Evolutionary conservation across 2,888 invertebrate species (phyloP).

Genomic region (Stenurella melanura): DNA sequence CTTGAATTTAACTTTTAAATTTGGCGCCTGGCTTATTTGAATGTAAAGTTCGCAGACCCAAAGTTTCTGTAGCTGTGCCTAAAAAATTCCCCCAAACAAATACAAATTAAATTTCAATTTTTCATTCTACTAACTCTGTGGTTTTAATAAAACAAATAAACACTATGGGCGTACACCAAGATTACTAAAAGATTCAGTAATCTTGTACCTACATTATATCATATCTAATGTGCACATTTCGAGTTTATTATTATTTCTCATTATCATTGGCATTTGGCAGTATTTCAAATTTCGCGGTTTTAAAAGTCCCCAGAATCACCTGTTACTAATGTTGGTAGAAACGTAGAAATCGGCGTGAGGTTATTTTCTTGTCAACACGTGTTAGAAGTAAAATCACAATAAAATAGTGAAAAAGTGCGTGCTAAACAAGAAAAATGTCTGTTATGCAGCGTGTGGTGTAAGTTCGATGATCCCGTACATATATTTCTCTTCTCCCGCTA

Average conservation of each 20-base stretch:
- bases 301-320: conserved; percentile 36
- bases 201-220: too few species aligned
- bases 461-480: conserved; percentile 56
- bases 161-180: too few species aligned
- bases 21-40: too few species aligned
- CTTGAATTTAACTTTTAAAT: too few species aligned
- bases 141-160: too few species aligned
- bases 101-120: too few species aligned
- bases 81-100: too few species aligned
- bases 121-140: too few species aligned
- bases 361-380: conserved; percentile 66
- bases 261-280: not conserved
- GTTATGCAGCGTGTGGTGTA: conserved; percentile 73
- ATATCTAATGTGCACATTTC: too few species aligned
- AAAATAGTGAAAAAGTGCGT: conserved; percentile 35
- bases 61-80: too few species aligned
- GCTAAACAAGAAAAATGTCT: conserved; percentile 65
- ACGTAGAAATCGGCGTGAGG: conserved; percentile 38
- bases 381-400: conserved; percentile 49
- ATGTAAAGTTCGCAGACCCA: too few species aligned
- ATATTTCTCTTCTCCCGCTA: conserved; percentile 24
- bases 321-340: conserved; percentile 40
- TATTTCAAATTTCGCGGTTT: conserved; percentile 34
- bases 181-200: too few species aligned
- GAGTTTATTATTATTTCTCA: not conserved